Evolutionary conservation across 1,140 invertebrate species (phyloP), one percentile per base, ranked within the genome.

Genomic region (Cotesia typhae): DNA sequence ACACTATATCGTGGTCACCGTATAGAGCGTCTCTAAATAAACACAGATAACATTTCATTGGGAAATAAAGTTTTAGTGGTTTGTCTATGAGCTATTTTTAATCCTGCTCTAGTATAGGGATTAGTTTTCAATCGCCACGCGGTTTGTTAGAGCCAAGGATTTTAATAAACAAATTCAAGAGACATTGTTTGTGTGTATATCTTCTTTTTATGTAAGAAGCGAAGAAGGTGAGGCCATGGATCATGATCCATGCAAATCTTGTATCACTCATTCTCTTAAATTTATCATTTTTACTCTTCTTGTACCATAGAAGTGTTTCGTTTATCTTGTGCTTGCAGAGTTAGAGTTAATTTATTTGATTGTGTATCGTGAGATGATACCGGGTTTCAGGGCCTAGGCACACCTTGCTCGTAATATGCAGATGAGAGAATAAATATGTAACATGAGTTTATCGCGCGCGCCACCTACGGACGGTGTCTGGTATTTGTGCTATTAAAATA

Each of bases 361-460:
- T 51, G 20, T 51, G 36, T 65, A 28, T 14, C 59, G 52, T n/a
- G 67, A 63, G 61, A 38, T 69, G 64, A 60, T 55, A 28, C 37
- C 47, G 28, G 4, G 20, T 17, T 59, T 59, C 20, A 67, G 60
- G 69, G 72, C 70, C 72, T 77, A 78, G 80, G 75, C 79, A 79
- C 78, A 78, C 76, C 75, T 70, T 71, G 73, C 66, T 80, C 74
- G 76, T 79, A 78, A 79, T 80, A 81, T 75, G 75, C 75, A 74
- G 72, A 75, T 75, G 71, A 74, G 73, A 73, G 57, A 67, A 75
- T 76, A 76, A 76, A 76, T 76, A 76, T 76, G 75, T 75, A 76
- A 76, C 73, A 76, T 60, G 75, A 76, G 75, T 72, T 76, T 47
- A 47, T 47, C 41, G 5, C 67, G 64, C 60, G 52, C 70, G 67